A percentile compares a stretch with the other conserved stretches of the same genome.
These are phyloP conservation scores for Chrysocyon brachyurus DNA, from an alignment of 2,797 vertebrate species.

Conservation along the genomic window DNA sequence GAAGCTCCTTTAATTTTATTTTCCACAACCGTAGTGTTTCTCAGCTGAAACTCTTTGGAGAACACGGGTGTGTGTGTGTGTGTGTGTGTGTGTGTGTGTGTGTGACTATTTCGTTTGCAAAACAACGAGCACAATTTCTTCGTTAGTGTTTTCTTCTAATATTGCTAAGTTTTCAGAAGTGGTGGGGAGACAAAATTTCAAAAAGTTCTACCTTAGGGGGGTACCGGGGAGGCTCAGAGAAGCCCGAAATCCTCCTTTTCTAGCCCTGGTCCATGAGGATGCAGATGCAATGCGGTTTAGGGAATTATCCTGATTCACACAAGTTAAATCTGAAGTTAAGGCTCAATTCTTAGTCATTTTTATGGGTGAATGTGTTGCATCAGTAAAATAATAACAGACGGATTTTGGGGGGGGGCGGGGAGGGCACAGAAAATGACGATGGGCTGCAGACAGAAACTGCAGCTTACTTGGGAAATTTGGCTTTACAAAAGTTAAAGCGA, in stretches of 20 bases:
- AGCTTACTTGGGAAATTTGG: conserved; percentile 87
- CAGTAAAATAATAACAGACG: conserved; percentile 78
- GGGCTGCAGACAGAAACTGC: conserved; percentile 87
- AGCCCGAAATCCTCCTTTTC: conserved; percentile 84
- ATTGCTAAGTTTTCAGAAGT: conserved; percentile 83
- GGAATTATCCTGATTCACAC: conserved; percentile 84
- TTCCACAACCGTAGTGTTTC: conserved; percentile 82
- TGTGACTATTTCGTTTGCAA: conserved; percentile 83
- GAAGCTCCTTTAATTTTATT: conserved; percentile 64
- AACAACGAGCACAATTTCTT: conserved; percentile 76
- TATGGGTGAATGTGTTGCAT: conserved; percentile 75
- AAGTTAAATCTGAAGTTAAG: conserved; percentile 82
- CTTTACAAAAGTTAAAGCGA: conserved; percentile 89
- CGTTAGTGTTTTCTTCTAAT: conserved; percentile 85
- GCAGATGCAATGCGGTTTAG: conserved; percentile 78
- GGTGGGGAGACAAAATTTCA: conserved; percentile 69
- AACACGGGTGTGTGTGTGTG: conserved; percentile 67
- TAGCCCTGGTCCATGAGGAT: conserved; percentile 86
- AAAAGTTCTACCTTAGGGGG: conserved; percentile 71
- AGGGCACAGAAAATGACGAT: conserved; percentile 81
- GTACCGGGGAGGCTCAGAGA: conserved; percentile 50
- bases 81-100: no score
- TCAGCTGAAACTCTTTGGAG: conserved; percentile 52
- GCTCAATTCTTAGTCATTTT: conserved; percentile 87
- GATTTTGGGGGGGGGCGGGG: conserved; percentile 37